phyloP scores from a whole-genome alignment of 1,140 invertebrate genomes.

The Lordiphosa stackelbergi region DNA sequence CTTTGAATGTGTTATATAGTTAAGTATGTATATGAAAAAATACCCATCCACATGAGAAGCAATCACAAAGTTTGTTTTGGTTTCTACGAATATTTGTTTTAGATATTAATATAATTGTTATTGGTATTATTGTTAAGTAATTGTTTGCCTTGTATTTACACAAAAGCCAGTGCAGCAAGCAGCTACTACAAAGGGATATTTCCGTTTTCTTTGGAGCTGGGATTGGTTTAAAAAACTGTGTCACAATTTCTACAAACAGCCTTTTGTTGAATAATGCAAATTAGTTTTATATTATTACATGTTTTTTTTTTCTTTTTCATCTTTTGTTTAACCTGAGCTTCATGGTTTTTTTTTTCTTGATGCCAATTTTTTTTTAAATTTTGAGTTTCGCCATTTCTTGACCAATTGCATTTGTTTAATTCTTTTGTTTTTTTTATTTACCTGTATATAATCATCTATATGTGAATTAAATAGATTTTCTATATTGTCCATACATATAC shows the following conservation, averaged over 20 bases:
- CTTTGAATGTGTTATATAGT: neutral
- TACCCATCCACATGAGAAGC: slow-evolving; percentile 51
- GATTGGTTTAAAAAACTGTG: slow-evolving; percentile 61
- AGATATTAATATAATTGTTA: slow-evolving; percentile 28
- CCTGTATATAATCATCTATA: slow-evolving; percentile 26
- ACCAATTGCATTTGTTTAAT: neutral
- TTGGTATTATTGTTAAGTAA: slow-evolving; percentile 10
- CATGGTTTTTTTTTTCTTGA: slow-evolving; percentile 43
- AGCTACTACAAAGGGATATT: slow-evolving; percentile 17
- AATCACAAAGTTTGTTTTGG: slow-evolving; percentile 62
- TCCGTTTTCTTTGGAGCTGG: neutral
- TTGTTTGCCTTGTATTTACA: slow-evolving; percentile 47
- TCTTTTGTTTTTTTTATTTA: slow-evolving; percentile 16
- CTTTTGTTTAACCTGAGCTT: slow-evolving; percentile 66
- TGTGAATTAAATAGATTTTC: too few species aligned
- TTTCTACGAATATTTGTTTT: slow-evolving; percentile 24
- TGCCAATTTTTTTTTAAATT: slow-evolving; percentile 26
- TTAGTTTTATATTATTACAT: slow-evolving; percentile 27
- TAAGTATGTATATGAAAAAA: slow-evolving; percentile 30
- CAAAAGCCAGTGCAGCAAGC: slow-evolving; percentile 27
- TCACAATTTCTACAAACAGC: slow-evolving; percentile 77
- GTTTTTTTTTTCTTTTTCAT: slow-evolving; percentile 30
- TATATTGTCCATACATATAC: slow-evolving; percentile 62
- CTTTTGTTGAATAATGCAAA: slow-evolving; percentile 74
- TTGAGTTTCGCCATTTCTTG: neutral